phyloP scores from a whole-genome alignment of 1,140 invertebrate species.

The Carcinoscorpius rotundicauda region DNA sequence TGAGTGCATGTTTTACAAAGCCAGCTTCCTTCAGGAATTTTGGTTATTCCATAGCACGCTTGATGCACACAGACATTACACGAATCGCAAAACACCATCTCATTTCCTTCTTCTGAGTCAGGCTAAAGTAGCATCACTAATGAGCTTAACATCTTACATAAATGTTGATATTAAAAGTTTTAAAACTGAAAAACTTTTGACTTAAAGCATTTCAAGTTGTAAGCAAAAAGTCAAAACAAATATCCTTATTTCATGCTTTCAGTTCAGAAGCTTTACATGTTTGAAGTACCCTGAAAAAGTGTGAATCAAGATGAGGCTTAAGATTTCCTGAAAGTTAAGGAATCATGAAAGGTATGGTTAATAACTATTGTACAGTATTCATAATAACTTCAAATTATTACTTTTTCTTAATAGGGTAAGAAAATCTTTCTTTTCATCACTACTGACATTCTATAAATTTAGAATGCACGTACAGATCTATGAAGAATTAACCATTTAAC shows the following conservation, averaged over 20 bases:
- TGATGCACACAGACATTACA: constrained; percentile 99
- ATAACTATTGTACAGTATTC: not conserved
- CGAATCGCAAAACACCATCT: constrained; percentile 99
- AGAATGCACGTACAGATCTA: constrained; percentile 43
- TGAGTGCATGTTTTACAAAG: constrained; percentile 75
- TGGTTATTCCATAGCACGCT: constrained; percentile 95
- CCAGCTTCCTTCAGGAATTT: constrained; percentile 93
- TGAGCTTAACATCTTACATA: too few relatives aligned
- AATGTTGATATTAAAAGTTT: too few relatives aligned
- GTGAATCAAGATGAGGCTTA: too few relatives aligned
- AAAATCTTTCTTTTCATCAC: not conserved
- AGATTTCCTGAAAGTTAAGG: too few relatives aligned
- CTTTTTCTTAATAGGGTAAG: not conserved
- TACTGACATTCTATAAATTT: not conserved
- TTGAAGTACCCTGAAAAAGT: too few relatives aligned
- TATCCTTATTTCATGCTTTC: not conserved
- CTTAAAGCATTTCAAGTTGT: not conserved
- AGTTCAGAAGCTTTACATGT: not conserved
- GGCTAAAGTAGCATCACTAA: constrained; percentile 42
- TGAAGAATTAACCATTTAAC: too few relatives aligned
- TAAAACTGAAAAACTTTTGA: too few relatives aligned
- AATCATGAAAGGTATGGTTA: too few relatives aligned
- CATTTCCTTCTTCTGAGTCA: constrained; percentile 94
- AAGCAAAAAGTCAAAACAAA: not conserved
- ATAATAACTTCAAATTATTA: not conserved